Base-by-base conservation (phyloP, 2,797 vertebrate genomes). In the Chrosomus eos region DNA sequence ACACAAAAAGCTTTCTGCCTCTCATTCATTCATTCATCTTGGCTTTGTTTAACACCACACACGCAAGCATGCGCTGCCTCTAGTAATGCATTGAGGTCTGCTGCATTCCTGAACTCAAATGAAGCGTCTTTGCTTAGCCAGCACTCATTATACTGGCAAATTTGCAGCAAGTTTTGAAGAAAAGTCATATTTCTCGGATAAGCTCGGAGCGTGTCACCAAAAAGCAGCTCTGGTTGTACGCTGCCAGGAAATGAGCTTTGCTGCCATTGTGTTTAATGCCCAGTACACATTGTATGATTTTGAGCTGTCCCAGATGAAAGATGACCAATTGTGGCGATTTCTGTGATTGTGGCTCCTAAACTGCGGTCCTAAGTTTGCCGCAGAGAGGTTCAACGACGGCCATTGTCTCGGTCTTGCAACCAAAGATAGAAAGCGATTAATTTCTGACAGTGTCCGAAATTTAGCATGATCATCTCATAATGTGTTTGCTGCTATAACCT, bases 221-320 rank as follows among this genome's bases (percentile, higher is more conserved):
- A 38, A 36, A 40, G 55, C 51, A 78, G 51, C 71, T 26, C 19
- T 70, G 40, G 26, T 70, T 76, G 51, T 71, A 31, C 31, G 43
- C 7, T 81, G 55, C 72, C 86, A 84, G 31, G 51, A 71, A 81
- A 58, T 77, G 43, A 66, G 66, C 10, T 81, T 51, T 26, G 62
- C 33, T 23, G 31, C 5, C 26, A 10, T 53, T 67, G 23, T 58
- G 23, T 53, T 68, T 51, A n/a, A 58, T 58, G 8, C 8, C 21
- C 3, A 3, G 53, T n/a, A 58, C 21, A 58, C 21, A 55, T 0
- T 55, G 21, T n/a, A 1, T 0, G 3, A 58, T 58, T 58, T n/a
- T 58, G 53, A 23, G 53, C 21, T 58, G 23, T 58, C 23, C 23
- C 55, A 58, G 23, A n/a, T 1, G 8, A 55, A 55, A 55, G 53